These are phyloP conservation scores for Scotopteryx bipunctaria DNA, from an alignment of 2,888 invertebrate species.

Conservation along the genomic window DNA sequence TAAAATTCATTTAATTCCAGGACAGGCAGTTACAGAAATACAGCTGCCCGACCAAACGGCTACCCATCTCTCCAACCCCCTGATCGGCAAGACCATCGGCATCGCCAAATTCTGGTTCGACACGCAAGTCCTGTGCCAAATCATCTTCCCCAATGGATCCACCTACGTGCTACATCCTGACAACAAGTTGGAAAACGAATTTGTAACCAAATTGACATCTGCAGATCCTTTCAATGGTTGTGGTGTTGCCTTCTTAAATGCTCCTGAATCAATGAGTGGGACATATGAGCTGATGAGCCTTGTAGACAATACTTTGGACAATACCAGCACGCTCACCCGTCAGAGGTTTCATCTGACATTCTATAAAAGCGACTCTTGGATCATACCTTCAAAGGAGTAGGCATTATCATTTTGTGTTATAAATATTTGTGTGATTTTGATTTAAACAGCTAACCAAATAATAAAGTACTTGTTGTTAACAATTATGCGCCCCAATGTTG, in stretches of 20 bases:
- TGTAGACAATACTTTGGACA: constrained; percentile 39
- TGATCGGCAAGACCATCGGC: constrained; percentile 41
- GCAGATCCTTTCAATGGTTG: constrained; percentile 46
- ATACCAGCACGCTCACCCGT: constrained; percentile 42
- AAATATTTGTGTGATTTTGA: no score
- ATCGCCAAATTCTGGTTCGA: constrained; percentile 49
- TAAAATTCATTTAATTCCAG: constrained; percentile 33
- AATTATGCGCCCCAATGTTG: no score
- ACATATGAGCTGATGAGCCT: constrained; percentile 54
- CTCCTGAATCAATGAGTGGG: constrained; percentile 44
- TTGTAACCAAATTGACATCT: constrained; percentile 24
- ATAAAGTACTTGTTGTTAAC: no score
- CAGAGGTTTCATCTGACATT: constrained; percentile 51
- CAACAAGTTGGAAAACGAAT: constrained; percentile 18
- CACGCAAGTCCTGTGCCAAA: constrained; percentile 47
- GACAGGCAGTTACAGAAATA: constrained; percentile 41
- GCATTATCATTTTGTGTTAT: no score
- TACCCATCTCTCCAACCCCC: constrained; percentile 43
- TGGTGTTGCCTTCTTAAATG: constrained; percentile 44
- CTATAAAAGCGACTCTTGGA: constrained; percentile 30
- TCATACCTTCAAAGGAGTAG: neutral
- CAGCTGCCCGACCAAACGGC: constrained; percentile 41
- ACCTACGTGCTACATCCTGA: constrained; percentile 50
- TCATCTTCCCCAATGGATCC: constrained; percentile 49
- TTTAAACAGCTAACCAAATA: no score